Percentiles rank a stretch among this genome's conserved stretches.
Evolutionary conservation across 2,888 invertebrate genomes (phyloP).

Genomic region (Ochlodes sylvanus): DNA sequence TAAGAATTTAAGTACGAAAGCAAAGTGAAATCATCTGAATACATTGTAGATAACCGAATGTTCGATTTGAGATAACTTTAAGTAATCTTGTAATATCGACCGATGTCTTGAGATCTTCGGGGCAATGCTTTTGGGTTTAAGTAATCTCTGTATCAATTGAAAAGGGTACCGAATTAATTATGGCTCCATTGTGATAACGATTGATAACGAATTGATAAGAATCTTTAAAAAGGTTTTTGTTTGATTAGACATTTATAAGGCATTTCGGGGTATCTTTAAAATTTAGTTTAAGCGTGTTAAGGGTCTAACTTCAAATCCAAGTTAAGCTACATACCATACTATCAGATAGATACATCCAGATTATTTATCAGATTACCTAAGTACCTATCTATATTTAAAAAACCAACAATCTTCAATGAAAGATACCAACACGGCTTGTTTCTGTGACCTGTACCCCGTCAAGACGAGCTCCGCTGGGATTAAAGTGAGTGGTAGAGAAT

Average conservation of each 20-base stretch:
- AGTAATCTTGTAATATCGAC: constrained; percentile 29
- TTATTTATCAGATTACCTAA: no score
- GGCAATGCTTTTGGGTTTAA: constrained; percentile 26
- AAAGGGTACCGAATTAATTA: constrained; percentile 34
- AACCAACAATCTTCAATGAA: no score
- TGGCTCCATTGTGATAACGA: constrained; percentile 6
- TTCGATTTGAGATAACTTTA: constrained; percentile 29
- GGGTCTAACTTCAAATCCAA: no score
- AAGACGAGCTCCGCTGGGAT: no score
- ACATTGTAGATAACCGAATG: constrained; percentile 29
- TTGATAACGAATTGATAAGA: constrained; percentile 26
- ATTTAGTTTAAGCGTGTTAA: not conserved
- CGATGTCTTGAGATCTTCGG: constrained; percentile 13
- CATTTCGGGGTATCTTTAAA: constrained; percentile 43
- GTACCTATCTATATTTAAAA: no score
- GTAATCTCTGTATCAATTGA: constrained; percentile 31
- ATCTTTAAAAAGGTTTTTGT: constrained; percentile 12
- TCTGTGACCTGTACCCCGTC: no score
- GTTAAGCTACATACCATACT: no score
- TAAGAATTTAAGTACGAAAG: not conserved
- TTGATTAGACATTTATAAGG: not conserved
- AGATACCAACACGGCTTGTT: no score
- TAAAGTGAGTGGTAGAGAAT: no score
- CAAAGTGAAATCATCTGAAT: constrained; percentile 9
- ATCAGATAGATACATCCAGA: no score